Percentiles rank a stretch among this genome's conserved stretches.
phyloP scores from a whole-genome alignment of 1,140 invertebrate species.

The Hycleus cichorii region DNA sequence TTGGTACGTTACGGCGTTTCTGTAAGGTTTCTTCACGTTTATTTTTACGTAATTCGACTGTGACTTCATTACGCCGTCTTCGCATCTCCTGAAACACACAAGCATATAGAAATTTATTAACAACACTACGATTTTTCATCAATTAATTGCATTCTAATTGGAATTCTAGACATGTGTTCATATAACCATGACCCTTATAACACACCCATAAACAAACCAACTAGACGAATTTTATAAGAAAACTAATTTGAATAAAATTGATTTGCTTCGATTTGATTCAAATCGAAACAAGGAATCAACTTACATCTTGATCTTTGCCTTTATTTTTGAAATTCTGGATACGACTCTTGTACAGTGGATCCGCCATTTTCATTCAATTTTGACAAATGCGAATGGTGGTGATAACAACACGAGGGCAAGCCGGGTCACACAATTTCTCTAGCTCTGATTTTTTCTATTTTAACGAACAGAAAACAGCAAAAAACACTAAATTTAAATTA shows the following conservation, averaged over 20 bases:
- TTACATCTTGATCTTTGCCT: slow-evolving; percentile 94
- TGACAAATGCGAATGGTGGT: slow-evolving; percentile 28
- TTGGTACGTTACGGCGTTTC: slow-evolving; percentile 90
- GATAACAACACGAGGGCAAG: slow-evolving; percentile 14
- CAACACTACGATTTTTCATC: background rate
- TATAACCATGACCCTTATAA: no score
- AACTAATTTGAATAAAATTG: background rate
- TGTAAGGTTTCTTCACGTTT: slow-evolving; percentile 94
- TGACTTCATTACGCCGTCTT: slow-evolving; percentile 89
- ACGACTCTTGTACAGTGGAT: slow-evolving; percentile 68
- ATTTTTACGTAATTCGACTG: slow-evolving; percentile 91
- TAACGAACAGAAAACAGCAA: no score
- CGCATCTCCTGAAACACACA: slow-evolving; percentile 76
- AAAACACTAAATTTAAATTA: no score
- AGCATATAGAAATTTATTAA: background rate
- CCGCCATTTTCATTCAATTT: slow-evolving; percentile 66
- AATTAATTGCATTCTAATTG: background rate
- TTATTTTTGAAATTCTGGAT: slow-evolving; percentile 94
- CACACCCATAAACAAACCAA: background rate
- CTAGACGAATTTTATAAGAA: background rate
- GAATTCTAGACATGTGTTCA: background rate
- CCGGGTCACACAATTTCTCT: no score
- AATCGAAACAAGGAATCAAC: slow-evolving; percentile 38
- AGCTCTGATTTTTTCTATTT: no score
- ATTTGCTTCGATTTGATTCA: background rate